Conservation (phyloP, 2,888 invertebrate species). For the Elysia crispata region DNA sequence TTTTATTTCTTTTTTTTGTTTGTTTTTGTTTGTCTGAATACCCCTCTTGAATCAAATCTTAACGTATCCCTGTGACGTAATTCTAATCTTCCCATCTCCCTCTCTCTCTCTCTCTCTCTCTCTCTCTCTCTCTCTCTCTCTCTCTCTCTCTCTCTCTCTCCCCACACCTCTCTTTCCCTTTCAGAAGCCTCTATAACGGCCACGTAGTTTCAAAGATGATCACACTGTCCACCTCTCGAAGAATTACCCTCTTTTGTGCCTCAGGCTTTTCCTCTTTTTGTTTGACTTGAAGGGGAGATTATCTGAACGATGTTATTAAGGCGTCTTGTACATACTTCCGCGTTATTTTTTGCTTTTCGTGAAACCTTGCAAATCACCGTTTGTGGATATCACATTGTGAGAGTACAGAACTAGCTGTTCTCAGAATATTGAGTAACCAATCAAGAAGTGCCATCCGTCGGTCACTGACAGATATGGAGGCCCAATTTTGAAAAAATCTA, state of each 20-base stretch:
- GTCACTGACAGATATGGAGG: no score
- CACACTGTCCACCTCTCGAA: not conserved
- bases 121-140: not conserved
- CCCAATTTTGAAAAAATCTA: no score
- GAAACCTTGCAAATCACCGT: no score
- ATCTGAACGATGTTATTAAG: constrained; percentile 16
- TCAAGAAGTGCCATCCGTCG: no score
- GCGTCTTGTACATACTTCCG: no score
- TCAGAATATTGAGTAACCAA: no score
- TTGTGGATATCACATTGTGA: no score
- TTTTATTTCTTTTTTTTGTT: constrained; percentile 25
- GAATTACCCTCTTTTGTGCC: not conserved
- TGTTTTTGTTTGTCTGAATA: constrained; percentile 11
- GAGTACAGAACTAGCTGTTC: no score
- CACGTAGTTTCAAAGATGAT: not conserved
- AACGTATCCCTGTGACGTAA: no score
- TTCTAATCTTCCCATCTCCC: not conserved
- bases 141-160: not conserved
- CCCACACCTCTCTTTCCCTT: not conserved
- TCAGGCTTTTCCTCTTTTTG: not conserved
- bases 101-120: not conserved
- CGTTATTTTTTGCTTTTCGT: no score
- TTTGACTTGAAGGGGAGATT: no score
- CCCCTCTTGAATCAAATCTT: no score
- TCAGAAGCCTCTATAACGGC: not conserved